Percentiles rank a stretch among this genome's conserved stretches.
These are phyloP conservation scores for Drosophila suzukii DNA, from an alignment of 1,140 invertebrate species.

Conservation along the genomic window DNA sequence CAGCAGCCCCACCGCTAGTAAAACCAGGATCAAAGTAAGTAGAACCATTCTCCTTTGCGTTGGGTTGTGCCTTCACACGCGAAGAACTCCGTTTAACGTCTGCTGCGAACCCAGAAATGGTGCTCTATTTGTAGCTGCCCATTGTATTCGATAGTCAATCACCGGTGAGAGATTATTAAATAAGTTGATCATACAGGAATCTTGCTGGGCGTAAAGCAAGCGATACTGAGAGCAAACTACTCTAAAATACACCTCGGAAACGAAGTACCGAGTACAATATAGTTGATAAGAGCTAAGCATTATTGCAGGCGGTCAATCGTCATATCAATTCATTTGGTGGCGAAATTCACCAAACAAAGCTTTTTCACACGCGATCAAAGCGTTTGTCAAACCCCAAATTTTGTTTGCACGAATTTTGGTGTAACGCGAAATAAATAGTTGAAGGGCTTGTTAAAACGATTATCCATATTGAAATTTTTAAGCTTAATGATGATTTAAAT, in stretches of 20 bases:
- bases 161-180: not conserved
- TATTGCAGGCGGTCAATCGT: conserved; percentile 17
- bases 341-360: too few relatives aligned
- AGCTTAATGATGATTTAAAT: too few relatives aligned
- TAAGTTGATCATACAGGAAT: conserved; percentile 5
- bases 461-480: too few relatives aligned
- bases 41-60: conserved; percentile 29
- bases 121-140: conserved; percentile 24
- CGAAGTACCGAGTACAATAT: too few relatives aligned
- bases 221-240: conserved; percentile 4
- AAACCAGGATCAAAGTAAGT: conserved; percentile 44
- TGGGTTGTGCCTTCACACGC: not conserved
- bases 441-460: too few relatives aligned
- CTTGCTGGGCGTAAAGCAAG: not conserved
- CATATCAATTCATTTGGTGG: not conserved
- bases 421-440: too few relatives aligned
- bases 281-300: conserved; percentile 27
- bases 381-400: too few relatives aligned
- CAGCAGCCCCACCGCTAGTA: conserved; percentile 34
- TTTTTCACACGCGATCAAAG: too few relatives aligned
- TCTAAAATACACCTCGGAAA: not conserved
- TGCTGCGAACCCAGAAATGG: not conserved
- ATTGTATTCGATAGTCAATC: not conserved
- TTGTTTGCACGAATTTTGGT: too few relatives aligned
- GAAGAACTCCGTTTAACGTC: conserved; percentile 5